Evolutionary conservation across 1,140 invertebrate genomes (phyloP), one percentile per base, ranked within the genome.

Genomic region (Paraescarpia echinospica): DNA sequence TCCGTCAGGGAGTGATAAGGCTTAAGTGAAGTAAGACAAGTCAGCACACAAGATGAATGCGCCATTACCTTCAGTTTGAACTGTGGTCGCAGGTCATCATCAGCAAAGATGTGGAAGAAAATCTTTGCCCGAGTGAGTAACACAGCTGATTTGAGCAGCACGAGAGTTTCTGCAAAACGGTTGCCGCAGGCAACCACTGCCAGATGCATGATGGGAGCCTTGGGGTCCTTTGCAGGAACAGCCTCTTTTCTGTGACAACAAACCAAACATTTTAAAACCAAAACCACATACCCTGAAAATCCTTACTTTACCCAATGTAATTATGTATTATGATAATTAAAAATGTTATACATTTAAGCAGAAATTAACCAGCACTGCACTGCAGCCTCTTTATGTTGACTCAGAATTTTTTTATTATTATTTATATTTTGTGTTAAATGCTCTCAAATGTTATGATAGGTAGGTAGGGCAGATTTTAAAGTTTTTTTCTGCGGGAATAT

Each of bases 71-170:
- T 98, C 94, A 98, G 97, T 93, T 97, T 96, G 94, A 98, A 98
- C 93, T 96, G 96, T 89, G 96, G 59, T 59, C 94, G 93, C 8
- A 95, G 90, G 34, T 94, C 96, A 92, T 97, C 96, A 94, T 99
- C 98, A n/a, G 98, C 96, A 94, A 99, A 97, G 92, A 99, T 97
- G 92, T 98, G 97, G 95, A 99, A 98, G 94, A 97, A 96, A 2
- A 98, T 94, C 9, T 96, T 96, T 35, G 96, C 96, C 94, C 97
- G 97, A 34, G 93, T 97, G 91, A 98, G 98, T 90, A 99, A 96
- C 91, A 98, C 95, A 0, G 98, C 98, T 34, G 98, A 99, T 96
- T 99, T 99, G 0, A 99, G 96, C 97, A 98, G 97, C 33, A 97
- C 97, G 34, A 99, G 94, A 18, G 98, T 98, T 93, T 96, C 96